phyloP scores from a whole-genome alignment of 2,888 invertebrate species.

The Cantharis rufa region DNA sequence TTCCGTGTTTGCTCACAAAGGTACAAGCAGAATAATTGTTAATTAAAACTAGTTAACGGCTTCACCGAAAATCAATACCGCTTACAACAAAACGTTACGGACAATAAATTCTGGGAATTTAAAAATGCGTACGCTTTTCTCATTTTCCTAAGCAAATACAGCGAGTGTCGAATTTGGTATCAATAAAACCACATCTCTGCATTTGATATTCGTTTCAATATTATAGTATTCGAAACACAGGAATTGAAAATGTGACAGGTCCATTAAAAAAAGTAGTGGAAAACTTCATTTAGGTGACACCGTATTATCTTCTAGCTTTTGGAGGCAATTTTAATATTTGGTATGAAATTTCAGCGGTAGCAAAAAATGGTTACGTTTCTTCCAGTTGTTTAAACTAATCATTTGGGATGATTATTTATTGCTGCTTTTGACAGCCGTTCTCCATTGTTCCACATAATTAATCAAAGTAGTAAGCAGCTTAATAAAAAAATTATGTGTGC shows the following conservation, averaged over 20 bases:
- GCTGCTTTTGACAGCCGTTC: neutral
- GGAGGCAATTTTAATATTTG: neutral
- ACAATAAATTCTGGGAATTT: neutral
- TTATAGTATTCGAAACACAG: neutral
- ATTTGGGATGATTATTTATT: neutral
- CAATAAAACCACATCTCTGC: neutral
- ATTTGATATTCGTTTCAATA: neutral
- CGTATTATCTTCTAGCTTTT: neutral
- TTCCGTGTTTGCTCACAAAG: neutral
- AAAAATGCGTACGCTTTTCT: neutral
- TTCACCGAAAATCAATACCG: neutral
- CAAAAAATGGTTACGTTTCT: neutral
- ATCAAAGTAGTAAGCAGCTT: neutral
- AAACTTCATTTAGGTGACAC: neutral
- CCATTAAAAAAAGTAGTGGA: neutral
- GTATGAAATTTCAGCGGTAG: neutral
- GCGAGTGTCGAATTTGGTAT: neutral
- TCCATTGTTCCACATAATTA: neutral
- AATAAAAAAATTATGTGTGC: neutral
- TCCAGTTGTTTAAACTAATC: neutral
- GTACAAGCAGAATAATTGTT: neutral
- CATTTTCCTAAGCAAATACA: neutral
- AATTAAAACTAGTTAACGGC: neutral
- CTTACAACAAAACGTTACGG: neutral
- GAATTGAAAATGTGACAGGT: neutral